These are phyloP conservation scores for Erpobdella octoculata DNA, from an alignment of 2,888 invertebrate species.

Conservation along the genomic window DNA sequence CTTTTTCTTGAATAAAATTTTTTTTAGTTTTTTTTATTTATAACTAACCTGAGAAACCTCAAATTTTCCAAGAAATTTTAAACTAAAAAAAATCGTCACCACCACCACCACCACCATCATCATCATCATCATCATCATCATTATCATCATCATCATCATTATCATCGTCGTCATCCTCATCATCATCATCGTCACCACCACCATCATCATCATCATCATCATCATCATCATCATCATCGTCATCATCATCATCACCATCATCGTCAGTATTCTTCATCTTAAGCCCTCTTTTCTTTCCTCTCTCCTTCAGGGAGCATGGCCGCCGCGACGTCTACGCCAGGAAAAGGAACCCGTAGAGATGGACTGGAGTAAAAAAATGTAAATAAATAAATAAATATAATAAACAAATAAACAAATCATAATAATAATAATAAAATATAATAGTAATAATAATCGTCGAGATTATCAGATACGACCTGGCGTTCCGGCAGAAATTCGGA, in stretches of 20 bases:
- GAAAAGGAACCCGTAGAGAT: not conserved
- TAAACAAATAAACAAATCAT: no score
- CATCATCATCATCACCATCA: slow-evolving; percentile 25
- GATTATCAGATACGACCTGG: no score
- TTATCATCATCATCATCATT: slow-evolving; percentile 18
- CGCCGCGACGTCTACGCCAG: not conserved
- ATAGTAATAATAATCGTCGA: not conserved
- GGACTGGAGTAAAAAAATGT: not conserved
- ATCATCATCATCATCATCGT: slow-evolving; percentile 24
- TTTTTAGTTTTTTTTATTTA: not conserved
- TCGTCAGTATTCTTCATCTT: not conserved
- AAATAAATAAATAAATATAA: not conserved
- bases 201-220: slow-evolving; percentile 24
- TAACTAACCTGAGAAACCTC: no score
- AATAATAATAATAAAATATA: no score
- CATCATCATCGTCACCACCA: slow-evolving; percentile 21
- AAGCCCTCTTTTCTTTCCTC: not conserved
- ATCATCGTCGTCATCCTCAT: slow-evolving; percentile 14
- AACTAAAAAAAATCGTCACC: slow-evolving; percentile 10
- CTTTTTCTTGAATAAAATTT: not conserved
- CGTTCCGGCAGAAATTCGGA: no score
- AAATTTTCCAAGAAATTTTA: no score
- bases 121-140: slow-evolving; percentile 28
- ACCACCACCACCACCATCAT: slow-evolving; percentile 21
- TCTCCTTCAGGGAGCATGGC: not conserved